A percentile compares a stretch with the other conserved stretches of the same genome.
Conservation (phyloP, 2,888 invertebrate genomes). For the Spisula solida region DNA sequence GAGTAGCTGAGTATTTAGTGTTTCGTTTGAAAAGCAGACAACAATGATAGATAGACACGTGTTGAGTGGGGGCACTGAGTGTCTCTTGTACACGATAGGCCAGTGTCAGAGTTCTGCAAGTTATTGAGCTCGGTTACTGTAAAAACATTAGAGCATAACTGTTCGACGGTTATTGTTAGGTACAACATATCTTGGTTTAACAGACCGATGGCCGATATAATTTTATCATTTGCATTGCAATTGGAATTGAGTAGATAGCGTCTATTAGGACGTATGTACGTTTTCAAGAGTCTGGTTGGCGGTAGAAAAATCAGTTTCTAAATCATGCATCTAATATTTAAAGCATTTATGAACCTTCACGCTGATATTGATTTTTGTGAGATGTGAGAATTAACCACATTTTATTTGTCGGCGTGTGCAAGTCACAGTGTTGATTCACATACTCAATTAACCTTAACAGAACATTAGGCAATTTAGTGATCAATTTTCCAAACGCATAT, state of each 20-base stretch:
- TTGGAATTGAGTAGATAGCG: neutral
- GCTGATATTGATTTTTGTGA: neutral
- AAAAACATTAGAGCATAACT: too few relatives aligned
- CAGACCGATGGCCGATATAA: too few relatives aligned
- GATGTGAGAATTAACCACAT: neutral
- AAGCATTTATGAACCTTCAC: neutral
- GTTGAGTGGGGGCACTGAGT: too few relatives aligned
- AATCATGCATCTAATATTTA: neutral
- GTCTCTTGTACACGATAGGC: too few relatives aligned
- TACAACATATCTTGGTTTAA: too few relatives aligned
- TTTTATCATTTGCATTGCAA: neutral
- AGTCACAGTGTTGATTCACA: neutral
- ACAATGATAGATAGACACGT: too few relatives aligned
- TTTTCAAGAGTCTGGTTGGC: neutral
- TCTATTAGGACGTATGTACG: neutral
- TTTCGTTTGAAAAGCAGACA: too few relatives aligned
- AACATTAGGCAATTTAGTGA: neutral
- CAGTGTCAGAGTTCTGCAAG: too few relatives aligned
- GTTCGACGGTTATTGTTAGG: too few relatives aligned
- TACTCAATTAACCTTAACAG: neutral
- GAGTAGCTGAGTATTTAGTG: too few relatives aligned
- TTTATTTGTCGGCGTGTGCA: neutral
- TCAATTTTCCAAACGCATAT: neutral
- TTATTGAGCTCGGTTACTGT: too few relatives aligned
- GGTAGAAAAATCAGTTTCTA: neutral